Percentiles rank a stretch among this genome's conserved stretches.
Evolutionary conservation across 2,113 vertebrate genomes (phyloP).

Genomic region (Grammomys dolichurus): DNA sequence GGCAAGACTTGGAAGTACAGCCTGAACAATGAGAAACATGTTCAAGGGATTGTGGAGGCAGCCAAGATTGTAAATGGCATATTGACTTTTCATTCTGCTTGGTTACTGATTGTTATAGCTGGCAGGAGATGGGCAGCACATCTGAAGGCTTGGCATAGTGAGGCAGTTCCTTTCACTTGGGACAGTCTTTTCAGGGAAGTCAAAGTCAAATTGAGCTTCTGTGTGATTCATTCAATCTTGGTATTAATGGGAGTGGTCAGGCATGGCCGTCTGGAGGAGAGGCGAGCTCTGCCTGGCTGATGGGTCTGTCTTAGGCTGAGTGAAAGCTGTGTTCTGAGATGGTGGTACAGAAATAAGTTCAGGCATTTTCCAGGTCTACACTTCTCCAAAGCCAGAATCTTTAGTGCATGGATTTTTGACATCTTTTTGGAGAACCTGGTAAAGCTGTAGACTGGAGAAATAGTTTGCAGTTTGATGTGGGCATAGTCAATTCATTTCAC

Average conservation of each 20-base stretch:
- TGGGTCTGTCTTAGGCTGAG: slow-evolving; percentile 40
- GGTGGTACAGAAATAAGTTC: slow-evolving; percentile 32
- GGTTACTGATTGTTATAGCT: not conserved
- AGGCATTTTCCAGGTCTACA: slow-evolving; percentile 51
- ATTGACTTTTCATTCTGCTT: slow-evolving; percentile 3
- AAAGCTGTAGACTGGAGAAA: slow-evolving; percentile 29
- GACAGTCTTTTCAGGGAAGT: not conserved
- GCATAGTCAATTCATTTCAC: slow-evolving; percentile 38
- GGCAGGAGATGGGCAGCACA: slow-evolving; percentile 17
- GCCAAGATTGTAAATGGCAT: not conserved
- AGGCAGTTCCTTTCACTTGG: not conserved
- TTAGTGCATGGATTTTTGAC: slow-evolving; percentile 72
- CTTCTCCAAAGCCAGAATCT: slow-evolving; percentile 71
- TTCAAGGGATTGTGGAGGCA: not conserved
- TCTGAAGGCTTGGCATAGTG: not conserved
- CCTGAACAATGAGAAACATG: not conserved
- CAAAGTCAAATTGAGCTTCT: not conserved
- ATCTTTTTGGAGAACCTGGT: slow-evolving; percentile 52
- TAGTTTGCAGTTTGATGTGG: slow-evolving; percentile 56
- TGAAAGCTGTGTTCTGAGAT: slow-evolving; percentile 43
- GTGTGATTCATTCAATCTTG: not conserved
- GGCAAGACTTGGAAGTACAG: not conserved
- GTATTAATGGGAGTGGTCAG: not conserved
- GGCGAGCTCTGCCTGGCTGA: not conserved
- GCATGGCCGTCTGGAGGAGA: not conserved